Conservation (phyloP, 2,113 vertebrate genomes). For the Gymnarchus niloticus region DNA sequence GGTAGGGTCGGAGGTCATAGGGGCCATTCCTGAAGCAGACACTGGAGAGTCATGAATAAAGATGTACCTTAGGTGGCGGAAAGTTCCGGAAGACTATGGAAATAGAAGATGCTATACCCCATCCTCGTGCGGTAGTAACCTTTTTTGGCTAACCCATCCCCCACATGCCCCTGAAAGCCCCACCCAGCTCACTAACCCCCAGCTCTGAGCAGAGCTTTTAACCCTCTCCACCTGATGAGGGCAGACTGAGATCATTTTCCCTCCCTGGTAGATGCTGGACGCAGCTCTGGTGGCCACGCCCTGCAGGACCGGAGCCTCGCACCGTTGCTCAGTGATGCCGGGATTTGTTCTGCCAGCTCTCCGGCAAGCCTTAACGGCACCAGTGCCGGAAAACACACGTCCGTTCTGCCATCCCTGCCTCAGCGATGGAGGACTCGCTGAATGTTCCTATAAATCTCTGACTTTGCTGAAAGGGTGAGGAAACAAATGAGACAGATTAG, state of each 20-base stretch:
- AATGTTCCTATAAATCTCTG: not conserved
- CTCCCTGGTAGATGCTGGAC: constrained; percentile 38
- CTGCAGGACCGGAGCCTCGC: not conserved
- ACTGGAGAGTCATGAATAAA: not conserved
- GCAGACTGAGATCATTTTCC: constrained; percentile 63
- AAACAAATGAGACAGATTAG: no score
- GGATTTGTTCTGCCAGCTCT: not conserved
- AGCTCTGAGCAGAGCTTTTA: constrained; percentile 25
- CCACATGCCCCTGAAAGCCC: not conserved
- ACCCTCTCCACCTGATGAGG: constrained; percentile 64
- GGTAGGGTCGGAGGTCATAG: not conserved
- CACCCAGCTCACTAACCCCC: not conserved
- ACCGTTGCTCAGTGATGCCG: not conserved
- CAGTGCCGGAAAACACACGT: not conserved
- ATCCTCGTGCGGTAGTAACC: not conserved
- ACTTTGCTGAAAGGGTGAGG: not conserved
- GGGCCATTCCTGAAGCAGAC: not conserved
- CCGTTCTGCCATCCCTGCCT: not conserved
- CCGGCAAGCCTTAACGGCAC: not conserved
- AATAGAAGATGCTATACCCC: not conserved
- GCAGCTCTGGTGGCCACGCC: not conserved
- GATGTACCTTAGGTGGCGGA: not conserved
- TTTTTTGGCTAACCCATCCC: not conserved
- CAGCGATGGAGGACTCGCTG: not conserved
- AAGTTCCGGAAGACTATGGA: not conserved